A percentile compares a stretch with the other conserved stretches of the same genome.
These are phyloP conservation scores for Drosophila lacteicornis DNA, from an alignment of 1,140 invertebrate genomes.

Conservation along the genomic window DNA sequence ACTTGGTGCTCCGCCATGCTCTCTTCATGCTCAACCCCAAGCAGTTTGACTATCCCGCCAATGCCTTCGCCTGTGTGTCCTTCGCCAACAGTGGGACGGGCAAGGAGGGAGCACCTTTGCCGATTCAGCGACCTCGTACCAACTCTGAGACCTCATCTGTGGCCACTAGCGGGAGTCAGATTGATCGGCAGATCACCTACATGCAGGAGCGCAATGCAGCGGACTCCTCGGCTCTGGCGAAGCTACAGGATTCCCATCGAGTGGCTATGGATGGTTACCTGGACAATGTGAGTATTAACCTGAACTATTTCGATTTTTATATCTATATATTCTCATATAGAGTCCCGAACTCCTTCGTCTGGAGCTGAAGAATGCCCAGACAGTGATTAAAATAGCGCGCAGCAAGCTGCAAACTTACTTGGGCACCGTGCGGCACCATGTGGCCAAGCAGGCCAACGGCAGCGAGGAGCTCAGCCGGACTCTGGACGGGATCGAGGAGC, in stretches of 20 bases:
- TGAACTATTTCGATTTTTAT: not conserved
- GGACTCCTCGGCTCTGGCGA: conserved; percentile 58
- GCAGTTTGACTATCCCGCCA: conserved; percentile 77
- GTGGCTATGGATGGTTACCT: conserved; percentile 76
- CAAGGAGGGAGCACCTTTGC: conserved; percentile 7
- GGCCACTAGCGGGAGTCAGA: conserved; percentile 29
- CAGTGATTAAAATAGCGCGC: conserved; percentile 83
- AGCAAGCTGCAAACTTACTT: conserved; percentile 84
- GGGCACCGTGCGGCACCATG: conserved; percentile 70
- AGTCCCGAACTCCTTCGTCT: conserved; percentile 82
- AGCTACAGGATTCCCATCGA: conserved; percentile 52
- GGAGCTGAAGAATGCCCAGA: conserved; percentile 84
- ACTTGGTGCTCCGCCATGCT: conserved; percentile 88
- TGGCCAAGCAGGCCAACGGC: conserved; percentile 56
- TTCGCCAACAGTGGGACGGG: conserved; percentile 33
- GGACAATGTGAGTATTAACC: conserved; percentile 56
- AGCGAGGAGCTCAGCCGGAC: conserved; percentile 78
- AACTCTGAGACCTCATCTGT: conserved; percentile 45
- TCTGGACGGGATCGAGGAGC: conserved; percentile 85
- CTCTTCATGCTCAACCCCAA: conserved; percentile 87
- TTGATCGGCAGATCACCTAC: conserved; percentile 69
- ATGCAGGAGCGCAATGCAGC: conserved; percentile 74
- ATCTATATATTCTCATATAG: conserved; percentile 36
- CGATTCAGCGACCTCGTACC: conserved; percentile 32
- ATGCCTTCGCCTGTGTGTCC: conserved; percentile 74